phyloP scores from a whole-genome alignment of 2,797 vertebrate genomes.

The Molossus molossus region DNA sequence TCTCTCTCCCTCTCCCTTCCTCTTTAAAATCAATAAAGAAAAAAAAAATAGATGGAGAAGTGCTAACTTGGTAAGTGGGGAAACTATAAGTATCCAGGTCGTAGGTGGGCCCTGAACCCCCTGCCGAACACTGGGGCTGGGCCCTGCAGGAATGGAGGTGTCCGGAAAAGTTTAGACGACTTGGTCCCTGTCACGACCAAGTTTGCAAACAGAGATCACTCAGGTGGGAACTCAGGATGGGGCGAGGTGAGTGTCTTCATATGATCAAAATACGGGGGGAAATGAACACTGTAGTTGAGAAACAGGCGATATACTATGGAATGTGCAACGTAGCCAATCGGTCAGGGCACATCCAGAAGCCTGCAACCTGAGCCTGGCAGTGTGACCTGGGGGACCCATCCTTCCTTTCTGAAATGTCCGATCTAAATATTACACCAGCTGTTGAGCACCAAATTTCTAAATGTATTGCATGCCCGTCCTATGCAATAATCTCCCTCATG shows the following conservation, averaged over 20 bases:
- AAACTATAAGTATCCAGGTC: neutral
- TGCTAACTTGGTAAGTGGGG: neutral
- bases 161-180: neutral
- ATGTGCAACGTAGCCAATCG: neutral
- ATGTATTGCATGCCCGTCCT: neutral
- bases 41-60: neutral
- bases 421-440: neutral
- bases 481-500: neutral
- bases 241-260: neutral
- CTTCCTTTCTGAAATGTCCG: neutral
- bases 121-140: neutral
- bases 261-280: neutral
- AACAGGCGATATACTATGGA: accelerated
- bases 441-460: neutral
- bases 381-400: too few relatives aligned
- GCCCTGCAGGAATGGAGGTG: too few relatives aligned
- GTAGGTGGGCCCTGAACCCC: neutral
- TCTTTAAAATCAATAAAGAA: too few relatives aligned
- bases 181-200: neutral
- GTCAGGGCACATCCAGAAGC: accelerated
- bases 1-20: too few relatives aligned
- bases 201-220: neutral
- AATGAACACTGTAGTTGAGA: neutral
- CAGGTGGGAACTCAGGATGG: neutral
- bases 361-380: neutral